Conservation (phyloP, 2,888 invertebrate species). For the Frankliniella intonsa region DNA sequence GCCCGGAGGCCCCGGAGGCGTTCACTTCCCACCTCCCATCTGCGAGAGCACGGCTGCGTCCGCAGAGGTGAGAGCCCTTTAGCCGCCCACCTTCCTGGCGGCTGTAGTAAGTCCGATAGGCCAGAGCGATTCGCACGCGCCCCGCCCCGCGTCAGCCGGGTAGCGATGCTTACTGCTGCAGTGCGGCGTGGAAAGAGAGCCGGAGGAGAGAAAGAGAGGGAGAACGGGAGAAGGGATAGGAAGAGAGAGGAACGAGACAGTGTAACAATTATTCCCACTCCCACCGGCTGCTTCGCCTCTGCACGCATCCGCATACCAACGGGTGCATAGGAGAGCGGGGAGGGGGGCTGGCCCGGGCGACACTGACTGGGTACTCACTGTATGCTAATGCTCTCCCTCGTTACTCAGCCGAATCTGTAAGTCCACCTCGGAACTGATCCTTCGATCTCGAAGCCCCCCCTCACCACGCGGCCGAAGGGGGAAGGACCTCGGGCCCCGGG, state of each 20-base stretch:
- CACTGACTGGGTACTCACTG: constrained; percentile 26
- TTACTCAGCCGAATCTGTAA: neutral
- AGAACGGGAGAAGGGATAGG: neutral
- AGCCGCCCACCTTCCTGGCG: no score
- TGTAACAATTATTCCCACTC: no score
- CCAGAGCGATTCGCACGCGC: neutral
- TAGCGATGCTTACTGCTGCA: no score
- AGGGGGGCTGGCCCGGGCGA: neutral
- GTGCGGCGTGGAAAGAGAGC: no score
- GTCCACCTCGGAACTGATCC: neutral
- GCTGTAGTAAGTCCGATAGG: no score
- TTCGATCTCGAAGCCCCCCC: neutral
- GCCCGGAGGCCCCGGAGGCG: no score
- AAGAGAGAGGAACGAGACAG: no score
- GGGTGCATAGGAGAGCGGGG: neutral
- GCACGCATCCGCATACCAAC: neutral
- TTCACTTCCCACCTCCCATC: no score
- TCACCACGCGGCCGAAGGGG: neutral
- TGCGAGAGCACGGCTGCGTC: no score
- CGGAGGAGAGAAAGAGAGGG: neutral
- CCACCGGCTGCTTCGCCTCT: no score
- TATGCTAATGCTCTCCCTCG: neutral
- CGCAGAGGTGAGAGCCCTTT: no score
- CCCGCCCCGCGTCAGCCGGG: neutral
- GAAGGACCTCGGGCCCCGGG: neutral